Evolutionary conservation across 2,797 vertebrate species (phyloP).

Genomic region (Mus minutoides): DNA sequence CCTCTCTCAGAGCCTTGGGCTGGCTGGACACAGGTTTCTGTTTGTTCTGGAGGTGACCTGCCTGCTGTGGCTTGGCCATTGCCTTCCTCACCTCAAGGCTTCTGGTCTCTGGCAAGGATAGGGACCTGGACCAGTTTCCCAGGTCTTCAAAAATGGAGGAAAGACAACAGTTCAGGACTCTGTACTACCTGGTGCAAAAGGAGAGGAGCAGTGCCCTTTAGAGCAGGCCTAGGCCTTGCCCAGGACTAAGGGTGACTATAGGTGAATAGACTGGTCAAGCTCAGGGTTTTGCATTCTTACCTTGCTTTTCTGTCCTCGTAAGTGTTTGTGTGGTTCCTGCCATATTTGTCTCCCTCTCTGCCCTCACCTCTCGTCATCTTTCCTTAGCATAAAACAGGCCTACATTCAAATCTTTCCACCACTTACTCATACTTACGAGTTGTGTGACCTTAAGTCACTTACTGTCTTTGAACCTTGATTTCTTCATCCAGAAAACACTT

Average conservation of each 20-base stretch:
- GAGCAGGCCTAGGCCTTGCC: neutral
- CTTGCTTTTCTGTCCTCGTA: neutral
- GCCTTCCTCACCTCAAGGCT: neutral
- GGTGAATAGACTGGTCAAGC: neutral
- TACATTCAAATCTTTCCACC: neutral
- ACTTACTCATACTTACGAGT: neutral
- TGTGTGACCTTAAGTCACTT: constrained; percentile 21
- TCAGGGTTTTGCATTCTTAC: neutral
- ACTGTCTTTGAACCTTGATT: constrained; percentile 28
- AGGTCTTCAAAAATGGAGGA: neutral
- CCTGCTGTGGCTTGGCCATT: neutral
- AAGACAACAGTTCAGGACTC: neutral
- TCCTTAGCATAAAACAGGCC: neutral
- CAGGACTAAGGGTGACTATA: neutral
- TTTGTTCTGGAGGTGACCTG: neutral
- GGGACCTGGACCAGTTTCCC: neutral
- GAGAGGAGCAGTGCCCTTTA: neutral
- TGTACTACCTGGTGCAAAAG: neutral
- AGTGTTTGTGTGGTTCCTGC: neutral
- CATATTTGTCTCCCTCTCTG: neutral
- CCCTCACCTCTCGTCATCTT: neutral
- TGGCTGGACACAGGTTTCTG: constrained; percentile 20
- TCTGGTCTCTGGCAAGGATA: neutral
- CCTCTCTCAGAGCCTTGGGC: neutral
- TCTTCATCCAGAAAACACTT: constrained; percentile 16